A percentile compares a stretch with the other conserved stretches of the same genome.
These are phyloP conservation scores for Lepidocolaptes lacrymiger DNA, from an alignment of 2,797 vertebrate genomes.

Conservation along the genomic window DNA sequence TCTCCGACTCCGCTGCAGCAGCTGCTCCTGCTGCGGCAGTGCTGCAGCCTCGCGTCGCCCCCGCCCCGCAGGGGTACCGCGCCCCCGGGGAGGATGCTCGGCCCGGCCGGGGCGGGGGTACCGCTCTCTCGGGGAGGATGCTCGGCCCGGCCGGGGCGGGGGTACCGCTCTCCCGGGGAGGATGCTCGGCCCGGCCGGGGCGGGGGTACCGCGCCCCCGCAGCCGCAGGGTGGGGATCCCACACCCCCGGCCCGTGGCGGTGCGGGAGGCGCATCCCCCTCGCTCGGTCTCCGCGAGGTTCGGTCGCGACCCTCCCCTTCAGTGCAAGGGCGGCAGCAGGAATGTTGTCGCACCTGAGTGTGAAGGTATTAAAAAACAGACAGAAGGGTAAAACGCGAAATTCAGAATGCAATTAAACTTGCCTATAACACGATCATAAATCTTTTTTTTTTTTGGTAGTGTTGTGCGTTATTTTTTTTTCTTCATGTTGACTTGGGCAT, in stretches of 20 bases:
- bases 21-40: conserved; percentile 34
- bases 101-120: too few species aligned
- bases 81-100: background rate
- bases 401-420: background rate
- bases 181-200: background rate
- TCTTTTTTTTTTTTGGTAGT: background rate
- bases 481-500: fast-evolving
- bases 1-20: background rate
- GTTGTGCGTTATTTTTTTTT: background rate
- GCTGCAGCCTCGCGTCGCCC: background rate
- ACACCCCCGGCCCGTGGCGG: too few species aligned
- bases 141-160: too few species aligned
- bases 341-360: background rate
- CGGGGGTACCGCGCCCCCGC: too few species aligned
- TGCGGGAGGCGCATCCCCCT: background rate
- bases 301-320: background rate
- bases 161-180: too few species aligned
- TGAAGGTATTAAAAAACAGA: background rate
- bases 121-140: too few species aligned
- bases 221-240: background rate
- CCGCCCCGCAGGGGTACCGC: background rate
- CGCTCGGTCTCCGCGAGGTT: background rate
- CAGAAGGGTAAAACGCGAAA: background rate
- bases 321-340: background rate
- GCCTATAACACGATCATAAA: too few species aligned